These are phyloP conservation scores for Eulithis prunata DNA, from an alignment of 2,888 invertebrate species.

Conservation along the genomic window DNA sequence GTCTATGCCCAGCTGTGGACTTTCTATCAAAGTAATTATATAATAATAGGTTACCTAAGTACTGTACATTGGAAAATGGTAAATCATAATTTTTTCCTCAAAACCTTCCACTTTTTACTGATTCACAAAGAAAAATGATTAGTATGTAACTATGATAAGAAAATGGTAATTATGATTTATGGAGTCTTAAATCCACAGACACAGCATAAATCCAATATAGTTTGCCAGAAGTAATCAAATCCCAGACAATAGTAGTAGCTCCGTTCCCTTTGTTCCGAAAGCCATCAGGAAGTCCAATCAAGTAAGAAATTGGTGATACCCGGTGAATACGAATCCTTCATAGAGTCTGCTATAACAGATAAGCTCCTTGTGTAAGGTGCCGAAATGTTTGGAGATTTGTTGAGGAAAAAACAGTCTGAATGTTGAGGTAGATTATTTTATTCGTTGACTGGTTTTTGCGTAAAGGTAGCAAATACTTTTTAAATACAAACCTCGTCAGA, in stretches of 20 bases:
- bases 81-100: too few species aligned
- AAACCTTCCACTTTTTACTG: too few species aligned
- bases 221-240: slow-evolving; percentile 29
- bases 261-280: slow-evolving; percentile 70
- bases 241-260: slow-evolving; percentile 28
- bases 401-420: slow-evolving; percentile 11
- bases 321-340: slow-evolving; percentile 55
- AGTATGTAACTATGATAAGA: too few species aligned
- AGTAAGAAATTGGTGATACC: slow-evolving; percentile 81
- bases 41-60: too few species aligned
- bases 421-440: slow-evolving; percentile 11
- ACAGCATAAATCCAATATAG: slow-evolving; percentile 14
- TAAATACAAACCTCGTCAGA: too few species aligned
- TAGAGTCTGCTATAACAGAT: slow-evolving; percentile 65
- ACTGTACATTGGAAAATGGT: too few species aligned
- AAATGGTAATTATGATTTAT: too few species aligned
- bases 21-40: too few species aligned
- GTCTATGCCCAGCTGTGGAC: too few species aligned
- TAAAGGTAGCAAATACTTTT: too few species aligned
- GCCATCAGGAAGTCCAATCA: slow-evolving; percentile 79
- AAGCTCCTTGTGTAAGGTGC: slow-evolving; percentile 66
- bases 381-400: slow-evolving; percentile 50
- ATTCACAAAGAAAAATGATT: too few species aligned
- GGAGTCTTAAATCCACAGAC: too few species aligned
- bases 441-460: slow-evolving; percentile 9